A percentile compares a stretch with the other conserved stretches of the same genome.
Conservation (phyloP, 2,797 vertebrate species). For the Tapirus indicus region DNA sequence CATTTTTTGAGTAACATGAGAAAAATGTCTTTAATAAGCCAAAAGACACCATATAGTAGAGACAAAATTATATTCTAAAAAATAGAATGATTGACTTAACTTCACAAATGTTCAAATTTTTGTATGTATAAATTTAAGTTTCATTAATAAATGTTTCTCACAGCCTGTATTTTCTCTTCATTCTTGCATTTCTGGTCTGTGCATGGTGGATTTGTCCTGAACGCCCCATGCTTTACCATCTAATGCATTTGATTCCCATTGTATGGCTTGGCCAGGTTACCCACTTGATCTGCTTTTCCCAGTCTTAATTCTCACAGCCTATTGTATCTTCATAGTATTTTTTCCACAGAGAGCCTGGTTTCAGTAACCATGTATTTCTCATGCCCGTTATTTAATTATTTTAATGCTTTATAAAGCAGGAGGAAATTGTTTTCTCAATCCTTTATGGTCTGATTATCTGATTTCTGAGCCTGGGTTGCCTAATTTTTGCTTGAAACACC, state of each 20-base stretch:
- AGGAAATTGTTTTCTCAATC: slow-evolving; percentile 3
- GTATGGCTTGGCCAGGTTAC: not conserved
- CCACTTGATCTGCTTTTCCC: not conserved
- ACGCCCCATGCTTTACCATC: not conserved
- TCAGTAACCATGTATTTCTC: not conserved
- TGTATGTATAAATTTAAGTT: not conserved
- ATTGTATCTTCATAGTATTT: not conserved
- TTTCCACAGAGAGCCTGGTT: not conserved
- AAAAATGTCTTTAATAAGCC: not conserved
- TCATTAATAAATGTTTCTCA: not conserved
- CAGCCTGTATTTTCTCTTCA: not conserved
- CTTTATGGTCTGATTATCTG: not conserved
- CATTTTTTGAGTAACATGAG: not conserved
- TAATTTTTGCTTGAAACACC: not conserved
- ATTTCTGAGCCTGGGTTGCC: not conserved
- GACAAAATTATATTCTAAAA: not conserved
- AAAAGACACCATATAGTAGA: not conserved
- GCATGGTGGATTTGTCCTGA: not conserved
- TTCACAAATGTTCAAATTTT: not conserved
- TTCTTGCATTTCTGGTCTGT: not conserved
- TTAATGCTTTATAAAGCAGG: not conserved
- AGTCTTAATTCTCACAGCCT: not conserved
- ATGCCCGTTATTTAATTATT: not conserved
- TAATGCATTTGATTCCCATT: not conserved
- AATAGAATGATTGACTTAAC: not conserved